Percentiles rank a stretch among this genome's conserved stretches.
These are phyloP conservation scores for Pluvialis apricaria DNA, from an alignment of 2,113 vertebrate genomes.

Conservation along the genomic window DNA sequence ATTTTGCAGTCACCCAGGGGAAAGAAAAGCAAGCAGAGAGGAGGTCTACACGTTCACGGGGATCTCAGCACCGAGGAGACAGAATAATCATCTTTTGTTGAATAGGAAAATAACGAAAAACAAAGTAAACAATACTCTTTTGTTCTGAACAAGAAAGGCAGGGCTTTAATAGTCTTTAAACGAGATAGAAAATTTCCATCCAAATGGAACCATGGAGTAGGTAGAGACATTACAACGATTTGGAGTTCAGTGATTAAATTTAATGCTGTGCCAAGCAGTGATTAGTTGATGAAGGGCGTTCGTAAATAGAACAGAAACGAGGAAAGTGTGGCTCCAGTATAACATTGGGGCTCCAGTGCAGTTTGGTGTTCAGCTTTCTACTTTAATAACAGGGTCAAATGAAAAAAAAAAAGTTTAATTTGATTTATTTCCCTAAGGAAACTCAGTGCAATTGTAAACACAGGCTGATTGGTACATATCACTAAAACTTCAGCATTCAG, in stretches of 20 bases:
- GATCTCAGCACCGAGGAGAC: slow-evolving; percentile 32
- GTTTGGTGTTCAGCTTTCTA: not conserved
- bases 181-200: slow-evolving; percentile 57
- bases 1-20: not conserved
- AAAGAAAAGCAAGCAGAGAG: slow-evolving; percentile 26
- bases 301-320: not conserved
- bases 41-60: slow-evolving; percentile 26
- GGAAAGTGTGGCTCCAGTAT: not conserved
- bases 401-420: not conserved
- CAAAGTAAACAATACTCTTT: slow-evolving; percentile 58
- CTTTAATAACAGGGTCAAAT: not conserved
- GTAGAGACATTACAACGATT: slow-evolving; percentile 42
- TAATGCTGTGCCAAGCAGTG: slow-evolving; percentile 42
- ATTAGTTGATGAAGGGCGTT: slow-evolving; percentile 26
- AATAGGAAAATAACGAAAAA: slow-evolving; percentile 19
- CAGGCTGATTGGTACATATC: not conserved
- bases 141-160: slow-evolving; percentile 57
- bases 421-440: slow-evolving; percentile 20
- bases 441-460: not conserved
- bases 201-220: slow-evolving; percentile 52
- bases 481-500: not conserved
- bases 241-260: slow-evolving; percentile 52
- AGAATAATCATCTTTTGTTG: slow-evolving; percentile 69
- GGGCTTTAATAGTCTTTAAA: slow-evolving; percentile 57
- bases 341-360: not conserved